Base-by-base conservation (phyloP, 1,140 invertebrate species). In the Pseudomyrmex dendroicus region DNA sequence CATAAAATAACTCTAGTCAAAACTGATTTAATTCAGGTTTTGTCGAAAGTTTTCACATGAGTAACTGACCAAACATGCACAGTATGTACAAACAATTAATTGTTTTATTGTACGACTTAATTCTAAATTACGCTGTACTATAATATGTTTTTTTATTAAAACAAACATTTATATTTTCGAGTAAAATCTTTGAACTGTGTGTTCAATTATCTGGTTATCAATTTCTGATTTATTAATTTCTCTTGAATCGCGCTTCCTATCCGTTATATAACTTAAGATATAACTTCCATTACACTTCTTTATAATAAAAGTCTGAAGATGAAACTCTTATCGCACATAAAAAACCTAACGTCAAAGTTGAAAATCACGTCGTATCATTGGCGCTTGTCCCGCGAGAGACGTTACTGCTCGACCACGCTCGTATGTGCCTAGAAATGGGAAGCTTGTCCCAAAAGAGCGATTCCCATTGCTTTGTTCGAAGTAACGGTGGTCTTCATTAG, bases 381-480 rank as follows among this genome's bases (percentile, higher is more conserved):
- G 57, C 20, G 50, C 20, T 8, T 2, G 44, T 78, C 82, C 73
- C 86, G 9, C 5, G 73, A 82, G 85, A 84, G 54, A 48, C 86
- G 66, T 87, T 87, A 87, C 67, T 4, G 7, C 73, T 46, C 44
- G 54, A 20, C 25, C 54, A 57, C 52, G 15, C 46, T 74, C 44
- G 52, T 86, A 87, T 67, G 59, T 86, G 84, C 56, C 22, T 20
- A 52, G 22, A 63, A 77, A 77, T 48, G 59, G 61, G 13, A 57
- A 46, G 22, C n/a, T 35, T 62, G 10, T 84, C 80, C 67, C 86
- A n/a, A 13, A 73, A 86, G 85, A 73, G 5, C 67, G 62, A 87
- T 87, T 77, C 17, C 61, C 66, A 87, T 86, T 87, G 86, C 80
- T 83, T 86, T 87, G 85, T 87, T 64, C 67, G 50, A 76, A 67